These are phyloP conservation scores for Rhyacophila brunnea DNA, from an alignment of 1,140 invertebrate genomes.

Conservation along the genomic window DNA sequence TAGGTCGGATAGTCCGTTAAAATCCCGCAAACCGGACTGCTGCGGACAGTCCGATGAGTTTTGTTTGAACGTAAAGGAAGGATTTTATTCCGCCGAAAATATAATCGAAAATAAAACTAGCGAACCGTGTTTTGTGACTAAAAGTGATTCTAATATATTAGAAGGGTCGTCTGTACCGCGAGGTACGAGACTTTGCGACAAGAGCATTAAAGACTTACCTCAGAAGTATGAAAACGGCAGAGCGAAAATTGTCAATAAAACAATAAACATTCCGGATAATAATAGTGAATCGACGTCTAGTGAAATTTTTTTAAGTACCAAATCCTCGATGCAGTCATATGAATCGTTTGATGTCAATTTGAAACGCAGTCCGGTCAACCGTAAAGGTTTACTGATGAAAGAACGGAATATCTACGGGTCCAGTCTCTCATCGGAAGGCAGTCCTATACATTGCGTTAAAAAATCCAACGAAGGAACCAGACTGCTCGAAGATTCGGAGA, in stretches of 20 bases:
- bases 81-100: slow-evolving; percentile 49
- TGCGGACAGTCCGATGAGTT: slow-evolving; percentile 22
- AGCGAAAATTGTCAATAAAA: slow-evolving; percentile 1
- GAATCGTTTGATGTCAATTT: slow-evolving; percentile 30
- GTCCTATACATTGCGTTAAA: slow-evolving; percentile 42
- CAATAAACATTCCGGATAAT: slow-evolving; percentile 4
- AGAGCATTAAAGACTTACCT: slow-evolving; percentile 1
- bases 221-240: slow-evolving; percentile 14
- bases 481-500: slow-evolving; percentile 40
- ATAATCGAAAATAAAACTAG: slow-evolving; percentile 39
- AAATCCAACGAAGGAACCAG: slow-evolving; percentile 17
- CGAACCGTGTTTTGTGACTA: slow-evolving; percentile 27
- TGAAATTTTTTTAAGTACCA: slow-evolving; percentile 34
- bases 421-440: slow-evolving; percentile 39
- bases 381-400: slow-evolving; percentile 25
- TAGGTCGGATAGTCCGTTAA: slow-evolving; percentile 28
- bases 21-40: slow-evolving; percentile 15
- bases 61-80: slow-evolving; percentile 38
- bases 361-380: slow-evolving; percentile 12
- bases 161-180: slow-evolving; percentile 8
- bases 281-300: slow-evolving; percentile 30
- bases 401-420: slow-evolving; percentile 27
- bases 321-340: slow-evolving; percentile 39
- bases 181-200: slow-evolving; percentile 1
- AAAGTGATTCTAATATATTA: slow-evolving; percentile 34